Conservation (phyloP, 2,888 invertebrate species). For the Exocentrus adspersus region DNA sequence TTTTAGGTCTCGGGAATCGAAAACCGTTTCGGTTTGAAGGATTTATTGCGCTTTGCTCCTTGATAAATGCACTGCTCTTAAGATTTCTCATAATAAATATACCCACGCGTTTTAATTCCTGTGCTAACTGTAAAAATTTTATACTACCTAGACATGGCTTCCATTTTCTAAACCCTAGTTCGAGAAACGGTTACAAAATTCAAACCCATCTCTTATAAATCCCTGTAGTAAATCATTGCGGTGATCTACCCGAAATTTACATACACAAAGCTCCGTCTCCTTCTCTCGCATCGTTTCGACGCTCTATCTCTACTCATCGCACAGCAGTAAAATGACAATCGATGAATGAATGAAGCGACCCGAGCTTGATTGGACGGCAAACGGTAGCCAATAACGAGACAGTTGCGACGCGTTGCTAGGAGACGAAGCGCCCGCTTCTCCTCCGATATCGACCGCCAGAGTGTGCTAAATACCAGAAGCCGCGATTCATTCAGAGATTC, state of each 20-base stretch:
- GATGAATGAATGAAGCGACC: constrained; percentile 49
- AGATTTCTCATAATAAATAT: background rate
- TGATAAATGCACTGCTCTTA: no score
- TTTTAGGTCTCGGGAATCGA: no score
- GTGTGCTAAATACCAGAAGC: constrained; percentile 28
- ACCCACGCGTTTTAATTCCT: background rate
- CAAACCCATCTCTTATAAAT: constrained; percentile 27
- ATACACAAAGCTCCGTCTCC: constrained; percentile 5
- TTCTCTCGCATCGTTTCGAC: background rate
- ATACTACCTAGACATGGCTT: no score
- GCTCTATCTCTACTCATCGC: constrained; percentile 3
- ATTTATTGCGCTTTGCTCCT: background rate
- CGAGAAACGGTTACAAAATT: no score
- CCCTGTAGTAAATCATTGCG: constrained; percentile 21
- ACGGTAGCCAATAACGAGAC: constrained; percentile 53
- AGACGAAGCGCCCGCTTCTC: constrained; percentile 44
- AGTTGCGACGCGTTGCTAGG: constrained; percentile 54
- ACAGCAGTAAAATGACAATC: constrained; percentile 42
- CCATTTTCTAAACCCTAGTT: no score
- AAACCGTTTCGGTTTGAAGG: background rate
- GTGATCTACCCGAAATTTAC: constrained; percentile 19
- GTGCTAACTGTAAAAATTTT: background rate
- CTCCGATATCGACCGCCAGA: constrained; percentile 34
- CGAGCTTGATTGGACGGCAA: constrained; percentile 49
- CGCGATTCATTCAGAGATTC: background rate